These are phyloP conservation scores for Nothoprocta pentlandii DNA, from an alignment of 2,113 vertebrate species.

Conservation along the genomic window DNA sequence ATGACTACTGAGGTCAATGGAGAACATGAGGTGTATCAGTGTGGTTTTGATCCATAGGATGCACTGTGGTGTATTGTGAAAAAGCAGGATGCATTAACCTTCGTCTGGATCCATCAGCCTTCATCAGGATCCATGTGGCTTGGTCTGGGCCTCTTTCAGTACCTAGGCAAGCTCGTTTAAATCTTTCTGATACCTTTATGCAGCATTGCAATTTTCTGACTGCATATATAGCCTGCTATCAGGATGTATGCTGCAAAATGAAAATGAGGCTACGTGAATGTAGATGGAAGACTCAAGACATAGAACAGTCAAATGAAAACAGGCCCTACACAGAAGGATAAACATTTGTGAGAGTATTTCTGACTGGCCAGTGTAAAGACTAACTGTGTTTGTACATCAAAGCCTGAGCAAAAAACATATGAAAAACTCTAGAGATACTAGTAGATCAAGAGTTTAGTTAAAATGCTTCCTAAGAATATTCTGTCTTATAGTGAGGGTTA, in stretches of 20 bases:
- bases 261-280: background rate
- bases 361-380: background rate
- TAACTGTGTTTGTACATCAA: background rate
- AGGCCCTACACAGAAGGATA: background rate
- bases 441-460: background rate
- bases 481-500: background rate
- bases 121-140: background rate
- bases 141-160: background rate
- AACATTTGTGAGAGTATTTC: background rate
- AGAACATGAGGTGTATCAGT: background rate
- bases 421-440: background rate
- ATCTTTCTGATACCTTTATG: background rate
- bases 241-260: background rate
- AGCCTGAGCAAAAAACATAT: background rate
- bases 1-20: background rate
- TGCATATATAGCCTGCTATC: background rate
- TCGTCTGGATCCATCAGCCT: background rate
- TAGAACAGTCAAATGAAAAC: background rate
- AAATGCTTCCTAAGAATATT: background rate
- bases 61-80: fast-evolving
- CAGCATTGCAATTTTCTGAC: background rate
- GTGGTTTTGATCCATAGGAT: background rate
- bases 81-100: background rate
- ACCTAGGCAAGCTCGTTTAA: background rate
- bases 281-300: background rate